Percentiles rank a stretch among this genome's conserved stretches.
These are phyloP conservation scores for Orchestes rusci DNA, from an alignment of 2,888 invertebrate genomes.

Conservation along the genomic window DNA sequence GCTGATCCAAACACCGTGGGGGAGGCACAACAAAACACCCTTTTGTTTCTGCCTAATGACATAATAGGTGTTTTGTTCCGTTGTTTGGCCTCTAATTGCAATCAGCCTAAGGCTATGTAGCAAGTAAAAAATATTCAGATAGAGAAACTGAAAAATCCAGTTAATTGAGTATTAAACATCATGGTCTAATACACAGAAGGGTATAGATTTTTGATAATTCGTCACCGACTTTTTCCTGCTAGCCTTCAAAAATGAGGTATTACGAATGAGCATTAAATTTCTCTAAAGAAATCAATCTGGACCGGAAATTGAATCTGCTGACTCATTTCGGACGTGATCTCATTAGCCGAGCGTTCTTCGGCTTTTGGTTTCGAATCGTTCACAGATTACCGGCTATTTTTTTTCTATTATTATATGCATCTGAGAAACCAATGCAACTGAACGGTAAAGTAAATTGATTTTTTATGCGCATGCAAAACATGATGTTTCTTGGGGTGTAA, in stretches of 20 bases:
- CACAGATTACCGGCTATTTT: conserved; percentile 3
- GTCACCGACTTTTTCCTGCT: conserved; percentile 3
- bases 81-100: no score
- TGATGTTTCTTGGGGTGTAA: no score
- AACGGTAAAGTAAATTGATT: no score
- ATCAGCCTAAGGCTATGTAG: no score
- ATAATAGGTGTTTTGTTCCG: conserved; percentile 35
- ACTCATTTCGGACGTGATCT: conserved; percentile 13
- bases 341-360: conserved; percentile 13
- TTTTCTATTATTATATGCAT: no score
- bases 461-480: no score
- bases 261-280: conserved; percentile 20
- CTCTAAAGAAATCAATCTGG: conserved; percentile 21
- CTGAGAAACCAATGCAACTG: no score
- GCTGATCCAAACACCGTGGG: conserved; percentile 28
- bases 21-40: conserved; percentile 31
- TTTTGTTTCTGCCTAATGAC: conserved; percentile 30
- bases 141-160: no score
- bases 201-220: no score
- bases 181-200: conserved; percentile 14
- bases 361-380: conserved; percentile 2
- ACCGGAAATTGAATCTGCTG: conserved; percentile 15
- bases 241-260: conserved; percentile 14
- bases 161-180: no score
- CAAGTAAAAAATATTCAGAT: no score